Base-by-base conservation (phyloP, 2,113 vertebrate species). In the Tachuris rubrigastra region DNA sequence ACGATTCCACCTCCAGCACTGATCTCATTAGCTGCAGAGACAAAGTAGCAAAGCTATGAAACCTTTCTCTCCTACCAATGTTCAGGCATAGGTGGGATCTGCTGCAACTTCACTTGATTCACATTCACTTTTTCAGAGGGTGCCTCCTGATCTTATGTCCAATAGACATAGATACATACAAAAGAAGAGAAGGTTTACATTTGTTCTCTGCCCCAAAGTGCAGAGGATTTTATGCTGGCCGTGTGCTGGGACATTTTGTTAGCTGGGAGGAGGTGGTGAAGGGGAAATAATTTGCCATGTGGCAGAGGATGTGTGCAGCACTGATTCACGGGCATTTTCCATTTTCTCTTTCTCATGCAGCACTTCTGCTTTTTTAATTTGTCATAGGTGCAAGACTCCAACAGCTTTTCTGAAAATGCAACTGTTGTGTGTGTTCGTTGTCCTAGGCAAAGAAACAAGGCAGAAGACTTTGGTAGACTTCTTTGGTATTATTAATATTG, bases 161-260 rank as follows among this genome's bases (percentile, higher is more conserved):
- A 49, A 33, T 0, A 50, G 56, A 59, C 9, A 58, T 67, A 71
- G 79, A 73, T 13, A 3, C 0, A 0, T 60, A 37, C 13, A 25
- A 62, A 62, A 55, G 25, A 56, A 56, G 20, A 69, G 8, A 24
- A 4, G 1, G n/a, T 75, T 78, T 78, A 24, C n/a, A 52, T 5
- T 44, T 3, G 10, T 44, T 87, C 68, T 65, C 35, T 59, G 47
- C 14, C 44, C 47, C 49, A 52, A 74, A 33, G 18, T 28, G 37
- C 37, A 31, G 33, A 71, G 27, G 42, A 47, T 84, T 86, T 85
- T 67, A 31, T 37, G n/a, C 19, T 65, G 62, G 33, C 37, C 62
- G 3, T 62, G 4, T 80, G n/a, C 13, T 2, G 1, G 41, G 39
- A 19, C 35, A 27, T 52, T 84, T 60, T 52, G 27, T 67, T 37